Evolutionary conservation across 1,140 invertebrate genomes (phyloP).

Genomic region (Saccostrea cuccullata): DNA sequence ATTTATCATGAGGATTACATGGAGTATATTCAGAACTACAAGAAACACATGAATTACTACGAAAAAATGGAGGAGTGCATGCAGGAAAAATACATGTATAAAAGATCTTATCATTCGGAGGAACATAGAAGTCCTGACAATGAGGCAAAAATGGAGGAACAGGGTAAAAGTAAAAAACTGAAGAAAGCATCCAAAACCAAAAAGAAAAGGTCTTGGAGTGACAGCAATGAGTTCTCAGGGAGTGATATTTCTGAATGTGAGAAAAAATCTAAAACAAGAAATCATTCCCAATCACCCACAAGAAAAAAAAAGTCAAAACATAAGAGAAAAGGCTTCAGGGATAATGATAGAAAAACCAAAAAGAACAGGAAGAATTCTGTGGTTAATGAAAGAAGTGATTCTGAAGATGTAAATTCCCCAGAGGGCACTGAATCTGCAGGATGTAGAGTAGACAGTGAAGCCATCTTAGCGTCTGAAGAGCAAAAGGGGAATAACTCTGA

Average conservation of each 20-base stretch:
- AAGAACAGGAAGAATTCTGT: constrained; percentile 30
- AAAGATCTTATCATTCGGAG: not conserved
- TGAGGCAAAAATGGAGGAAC: not conserved
- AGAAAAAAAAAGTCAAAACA: not conserved
- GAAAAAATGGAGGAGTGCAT: constrained; percentile 3
- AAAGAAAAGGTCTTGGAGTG: not conserved
- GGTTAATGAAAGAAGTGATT: not conserved
- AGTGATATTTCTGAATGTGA: constrained; percentile 1
- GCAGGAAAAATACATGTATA: not conserved
- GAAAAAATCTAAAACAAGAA: not conserved
- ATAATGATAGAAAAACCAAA: constrained; percentile 26
- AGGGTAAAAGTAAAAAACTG: not conserved
- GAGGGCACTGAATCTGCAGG: not conserved
- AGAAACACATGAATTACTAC: constrained; percentile 39
- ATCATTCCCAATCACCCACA: not conserved
- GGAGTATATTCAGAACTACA: constrained; percentile 33
- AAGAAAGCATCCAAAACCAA: not conserved
- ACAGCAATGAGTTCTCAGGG: not conserved
- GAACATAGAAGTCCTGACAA: not conserved
- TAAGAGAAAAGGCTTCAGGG: not conserved
- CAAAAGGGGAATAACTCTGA: not conserved
- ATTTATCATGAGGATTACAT: constrained; percentile 40
- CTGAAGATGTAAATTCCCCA: not conserved
- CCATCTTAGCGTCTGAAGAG: not conserved
- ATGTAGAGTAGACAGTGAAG: not conserved